These are phyloP conservation scores for Circaetus gallicus DNA, from an alignment of 2,113 vertebrate genomes.

Conservation along the genomic window DNA sequence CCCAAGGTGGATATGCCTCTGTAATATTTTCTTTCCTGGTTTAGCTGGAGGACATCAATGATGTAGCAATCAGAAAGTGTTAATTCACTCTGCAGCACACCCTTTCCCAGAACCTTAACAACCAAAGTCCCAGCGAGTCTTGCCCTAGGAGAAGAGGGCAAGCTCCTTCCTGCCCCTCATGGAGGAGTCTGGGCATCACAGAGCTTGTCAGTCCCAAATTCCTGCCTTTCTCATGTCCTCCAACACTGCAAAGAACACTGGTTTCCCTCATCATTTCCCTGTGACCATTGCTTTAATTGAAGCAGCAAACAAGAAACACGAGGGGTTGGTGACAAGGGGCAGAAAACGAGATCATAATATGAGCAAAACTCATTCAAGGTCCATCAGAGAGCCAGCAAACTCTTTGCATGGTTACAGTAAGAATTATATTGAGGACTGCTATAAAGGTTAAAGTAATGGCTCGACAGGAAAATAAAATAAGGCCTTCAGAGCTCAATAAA, in stretches of 20 bases:
- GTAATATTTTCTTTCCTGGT: background rate
- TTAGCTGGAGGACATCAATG: background rate
- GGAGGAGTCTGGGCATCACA: background rate
- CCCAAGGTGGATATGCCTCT: background rate
- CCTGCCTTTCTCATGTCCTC: background rate
- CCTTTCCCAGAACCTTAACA: background rate
- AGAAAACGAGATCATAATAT: background rate
- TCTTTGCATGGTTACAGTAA: background rate
- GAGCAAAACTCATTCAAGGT: background rate
- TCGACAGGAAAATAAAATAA: background rate
- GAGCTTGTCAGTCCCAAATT: background rate
- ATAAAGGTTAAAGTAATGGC: background rate
- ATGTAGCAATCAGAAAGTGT: background rate
- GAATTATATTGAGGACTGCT: background rate
- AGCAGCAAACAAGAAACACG: background rate
- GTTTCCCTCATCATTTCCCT: background rate
- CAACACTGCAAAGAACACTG: rapidly evolving
- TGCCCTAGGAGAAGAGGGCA: background rate
- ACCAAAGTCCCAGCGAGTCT: background rate
- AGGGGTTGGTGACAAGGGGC: background rate
- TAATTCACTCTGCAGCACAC: background rate
- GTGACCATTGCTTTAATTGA: background rate
- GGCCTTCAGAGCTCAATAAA: background rate
- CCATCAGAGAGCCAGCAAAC: background rate
- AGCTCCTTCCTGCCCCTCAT: background rate